These are phyloP conservation scores for Plebejus argus DNA, from an alignment of 2,888 invertebrate genomes.

Conservation along the genomic window DNA sequence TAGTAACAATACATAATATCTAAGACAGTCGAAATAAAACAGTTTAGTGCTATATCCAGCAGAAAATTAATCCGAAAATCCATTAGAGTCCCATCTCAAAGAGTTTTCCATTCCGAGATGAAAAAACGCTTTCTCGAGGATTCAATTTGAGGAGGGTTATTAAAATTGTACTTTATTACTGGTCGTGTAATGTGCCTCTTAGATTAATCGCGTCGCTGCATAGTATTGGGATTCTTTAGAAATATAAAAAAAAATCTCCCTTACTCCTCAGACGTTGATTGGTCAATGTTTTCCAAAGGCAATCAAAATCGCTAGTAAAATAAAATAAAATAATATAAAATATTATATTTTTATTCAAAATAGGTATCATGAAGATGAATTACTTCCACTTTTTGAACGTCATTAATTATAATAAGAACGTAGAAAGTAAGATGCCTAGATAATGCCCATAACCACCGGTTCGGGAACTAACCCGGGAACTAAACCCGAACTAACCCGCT, in stretches of 20 bases:
- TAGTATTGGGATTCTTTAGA: neutral
- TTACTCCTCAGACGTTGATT: too few relatives aligned
- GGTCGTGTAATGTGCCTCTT: conserved; percentile 26
- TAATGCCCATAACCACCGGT: too few relatives aligned
- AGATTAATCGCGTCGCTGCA: neutral
- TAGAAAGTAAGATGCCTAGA: too few relatives aligned
- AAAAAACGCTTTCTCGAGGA: conserved; percentile 44
- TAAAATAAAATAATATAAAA: too few relatives aligned
- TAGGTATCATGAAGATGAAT: too few relatives aligned
- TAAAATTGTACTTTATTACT: conserved; percentile 41
- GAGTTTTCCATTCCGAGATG: conserved; percentile 41
- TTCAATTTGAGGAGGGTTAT: conserved; percentile 43
- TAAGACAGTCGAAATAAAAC: neutral
- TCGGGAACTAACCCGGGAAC: too few relatives aligned
- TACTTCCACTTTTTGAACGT: too few relatives aligned
- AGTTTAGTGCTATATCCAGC: neutral
- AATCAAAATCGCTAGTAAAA: too few relatives aligned
- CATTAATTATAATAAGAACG: too few relatives aligned
- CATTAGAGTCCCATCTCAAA: conserved; percentile 42
- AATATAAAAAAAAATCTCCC: neutral
- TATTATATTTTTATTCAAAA: too few relatives aligned
- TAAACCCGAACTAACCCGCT: too few relatives aligned
- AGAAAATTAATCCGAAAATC: conserved; percentile 49
- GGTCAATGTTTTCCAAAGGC: too few relatives aligned
- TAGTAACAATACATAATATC: neutral